A percentile compares a stretch with the other conserved stretches of the same genome.
Evolutionary conservation across 1,140 invertebrate species (phyloP).

Genomic region (Oryctes rhinoceros): DNA sequence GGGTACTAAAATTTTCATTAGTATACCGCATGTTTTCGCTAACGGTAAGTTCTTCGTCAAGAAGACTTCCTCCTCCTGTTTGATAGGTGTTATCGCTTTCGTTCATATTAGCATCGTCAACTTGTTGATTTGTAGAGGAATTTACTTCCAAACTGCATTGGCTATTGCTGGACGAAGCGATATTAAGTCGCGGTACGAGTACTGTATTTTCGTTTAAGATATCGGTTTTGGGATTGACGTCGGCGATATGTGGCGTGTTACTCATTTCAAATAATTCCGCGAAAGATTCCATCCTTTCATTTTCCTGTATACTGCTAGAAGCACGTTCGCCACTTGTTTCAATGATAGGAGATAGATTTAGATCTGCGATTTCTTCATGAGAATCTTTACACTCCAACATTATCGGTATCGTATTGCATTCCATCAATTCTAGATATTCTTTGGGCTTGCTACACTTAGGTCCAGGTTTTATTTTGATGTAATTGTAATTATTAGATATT

Average conservation of each 20-base stretch:
- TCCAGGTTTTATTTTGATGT: background rate
- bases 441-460: slow-evolving; percentile 17
- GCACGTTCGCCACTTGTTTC: background rate
- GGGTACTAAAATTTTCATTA: background rate
- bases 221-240: background rate
- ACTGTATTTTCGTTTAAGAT: too few species aligned
- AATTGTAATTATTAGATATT: background rate
- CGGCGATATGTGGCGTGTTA: background rate
- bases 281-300: background rate
- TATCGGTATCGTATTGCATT: slow-evolving; percentile 15
- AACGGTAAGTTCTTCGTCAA: background rate
- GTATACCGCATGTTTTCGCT: too few species aligned
- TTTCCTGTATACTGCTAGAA: too few species aligned
- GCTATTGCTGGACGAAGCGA: too few species aligned
- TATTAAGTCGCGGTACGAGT: too few species aligned
- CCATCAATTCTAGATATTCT: background rate
- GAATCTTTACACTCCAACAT: background rate
- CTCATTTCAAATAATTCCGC: background rate
- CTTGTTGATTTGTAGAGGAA: too few species aligned
- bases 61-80: background rate
- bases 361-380: background rate
- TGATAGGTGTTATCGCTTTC: background rate
- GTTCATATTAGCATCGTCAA: too few species aligned
- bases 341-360: background rate
- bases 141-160: too few species aligned